Percentiles rank a stretch among this genome's conserved stretches.
These are phyloP conservation scores for Enhydra lutris DNA, from an alignment of 2,113 vertebrate genomes.

Conservation along the genomic window DNA sequence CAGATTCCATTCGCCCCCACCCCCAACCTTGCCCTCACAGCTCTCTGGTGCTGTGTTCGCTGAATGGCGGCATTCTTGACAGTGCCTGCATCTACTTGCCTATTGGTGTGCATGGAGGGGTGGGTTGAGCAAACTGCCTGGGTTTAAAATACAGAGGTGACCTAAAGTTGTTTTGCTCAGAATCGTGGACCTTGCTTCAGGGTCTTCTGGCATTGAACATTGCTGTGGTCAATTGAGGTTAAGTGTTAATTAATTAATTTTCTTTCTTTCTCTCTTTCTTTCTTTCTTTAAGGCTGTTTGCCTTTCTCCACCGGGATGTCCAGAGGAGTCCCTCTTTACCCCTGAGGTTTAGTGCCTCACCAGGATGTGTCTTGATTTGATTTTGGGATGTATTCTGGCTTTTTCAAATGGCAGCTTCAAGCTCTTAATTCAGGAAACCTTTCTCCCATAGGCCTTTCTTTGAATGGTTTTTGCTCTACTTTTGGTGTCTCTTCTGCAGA, in stretches of 20 bases:
- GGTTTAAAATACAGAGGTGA: neutral
- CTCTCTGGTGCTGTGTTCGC: neutral
- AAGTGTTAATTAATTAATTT: neutral
- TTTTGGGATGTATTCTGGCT: neutral
- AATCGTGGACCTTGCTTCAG: neutral
- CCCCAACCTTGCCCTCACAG: fast-evolving
- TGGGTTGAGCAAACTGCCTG: neutral
- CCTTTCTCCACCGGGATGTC: neutral
- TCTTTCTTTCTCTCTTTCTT: too few relatives aligned
- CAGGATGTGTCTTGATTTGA: neutral
- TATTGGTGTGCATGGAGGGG: neutral
- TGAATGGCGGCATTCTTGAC: neutral
- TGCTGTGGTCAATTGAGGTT: neutral
- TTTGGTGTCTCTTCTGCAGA: neutral
- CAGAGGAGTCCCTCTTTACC: neutral
- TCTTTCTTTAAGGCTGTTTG: too few relatives aligned
- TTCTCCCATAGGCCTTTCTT: neutral
- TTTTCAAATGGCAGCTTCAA: neutral
- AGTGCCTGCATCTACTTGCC: neutral
- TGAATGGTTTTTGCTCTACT: too few relatives aligned
- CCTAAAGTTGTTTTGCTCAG: neutral
- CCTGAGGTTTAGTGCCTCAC: neutral
- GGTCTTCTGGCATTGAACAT: neutral
- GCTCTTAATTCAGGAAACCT: neutral
- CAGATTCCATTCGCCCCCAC: neutral